Evolutionary conservation across 1,140 invertebrate species (phyloP).

Genomic region (Hyles vespertilio): DNA sequence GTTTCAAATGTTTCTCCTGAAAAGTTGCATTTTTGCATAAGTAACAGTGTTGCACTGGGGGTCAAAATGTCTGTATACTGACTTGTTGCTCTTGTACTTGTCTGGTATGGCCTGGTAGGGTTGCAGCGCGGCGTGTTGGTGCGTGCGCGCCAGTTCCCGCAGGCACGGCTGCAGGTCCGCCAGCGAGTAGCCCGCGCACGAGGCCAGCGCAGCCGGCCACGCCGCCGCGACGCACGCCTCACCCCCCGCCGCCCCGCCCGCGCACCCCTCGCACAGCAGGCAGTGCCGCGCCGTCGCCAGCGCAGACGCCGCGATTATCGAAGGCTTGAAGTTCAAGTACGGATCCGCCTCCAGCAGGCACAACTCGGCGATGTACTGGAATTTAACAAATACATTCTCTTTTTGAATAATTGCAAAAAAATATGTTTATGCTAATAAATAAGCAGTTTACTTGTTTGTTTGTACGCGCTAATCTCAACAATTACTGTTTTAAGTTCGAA

Average conservation of each 20-base stretch:
- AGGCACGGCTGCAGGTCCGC: slow-evolving; percentile 83
- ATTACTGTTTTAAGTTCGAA: too few relatives aligned
- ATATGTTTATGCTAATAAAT: too few relatives aligned
- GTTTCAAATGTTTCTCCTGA: too few relatives aligned
- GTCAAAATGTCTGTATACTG: slow-evolving; percentile 28
- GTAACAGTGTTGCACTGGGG: too few relatives aligned
- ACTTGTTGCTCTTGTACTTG: slow-evolving; percentile 89
- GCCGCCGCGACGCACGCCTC: slow-evolving; percentile 78
- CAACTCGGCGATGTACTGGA: slow-evolving; percentile 90
- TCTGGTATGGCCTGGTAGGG: slow-evolving; percentile 89
- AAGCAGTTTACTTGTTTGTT: too few relatives aligned
- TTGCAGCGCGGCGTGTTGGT: slow-evolving; percentile 79
- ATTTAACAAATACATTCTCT: slow-evolving; percentile 9
- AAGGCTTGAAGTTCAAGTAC: slow-evolving; percentile 90
- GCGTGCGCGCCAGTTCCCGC: slow-evolving; percentile 81
- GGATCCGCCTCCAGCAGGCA: slow-evolving; percentile 91
- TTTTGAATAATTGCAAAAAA: too few relatives aligned
- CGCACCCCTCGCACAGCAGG: slow-evolving; percentile 43
- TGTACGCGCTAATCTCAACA: too few relatives aligned
- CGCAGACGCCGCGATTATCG: slow-evolving; percentile 87
- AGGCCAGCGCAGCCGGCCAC: slow-evolving; percentile 80
- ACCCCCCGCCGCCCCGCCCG: slow-evolving; percentile 4
- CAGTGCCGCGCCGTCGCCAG: slow-evolving; percentile 87
- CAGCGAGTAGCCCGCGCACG: slow-evolving; percentile 81
- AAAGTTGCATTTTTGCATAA: too few relatives aligned